Evolutionary conservation across 2,888 invertebrate species (phyloP).

Genomic region (Pheosia gnoma): DNA sequence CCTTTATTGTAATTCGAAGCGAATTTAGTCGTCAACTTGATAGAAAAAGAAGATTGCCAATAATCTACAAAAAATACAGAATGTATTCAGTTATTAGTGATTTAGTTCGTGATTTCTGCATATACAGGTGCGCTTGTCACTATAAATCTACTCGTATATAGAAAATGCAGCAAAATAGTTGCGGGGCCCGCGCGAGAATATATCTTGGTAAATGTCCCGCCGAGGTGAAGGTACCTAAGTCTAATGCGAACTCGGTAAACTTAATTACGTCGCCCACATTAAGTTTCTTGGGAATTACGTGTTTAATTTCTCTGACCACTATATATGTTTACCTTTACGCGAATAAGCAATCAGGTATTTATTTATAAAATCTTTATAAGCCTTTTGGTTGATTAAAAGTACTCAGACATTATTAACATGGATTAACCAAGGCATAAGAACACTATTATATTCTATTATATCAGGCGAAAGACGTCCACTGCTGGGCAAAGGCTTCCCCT

Average conservation of each 20-base stretch:
- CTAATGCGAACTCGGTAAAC: conserved; percentile 43
- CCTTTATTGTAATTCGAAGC: too few relatives aligned
- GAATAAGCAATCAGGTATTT: conserved; percentile 37
- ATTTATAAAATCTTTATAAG: conserved; percentile 19
- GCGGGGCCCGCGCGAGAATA: conserved; percentile 29
- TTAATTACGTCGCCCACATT: conserved; percentile 60
- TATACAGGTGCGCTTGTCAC: not conserved
- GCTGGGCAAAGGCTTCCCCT: too few relatives aligned
- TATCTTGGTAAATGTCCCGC: conserved; percentile 43
- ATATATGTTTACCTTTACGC: conserved; percentile 31
- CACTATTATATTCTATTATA: too few relatives aligned
- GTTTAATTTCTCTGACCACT: conserved; percentile 42
- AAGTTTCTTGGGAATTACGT: conserved; percentile 54
- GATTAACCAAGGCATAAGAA: too few relatives aligned
- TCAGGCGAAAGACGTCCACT: too few relatives aligned
- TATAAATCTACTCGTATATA: conserved; percentile 12
- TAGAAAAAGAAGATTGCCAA: not conserved
- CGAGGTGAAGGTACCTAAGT: conserved; percentile 5
- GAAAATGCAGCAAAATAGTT: conserved; percentile 30
- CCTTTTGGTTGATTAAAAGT: not conserved
- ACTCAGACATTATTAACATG: not conserved
- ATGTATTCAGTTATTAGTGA: not conserved
- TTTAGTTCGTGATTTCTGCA: not conserved
- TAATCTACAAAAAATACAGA: not conserved
- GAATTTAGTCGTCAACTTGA: too few relatives aligned